Evolutionary conservation across 2,888 invertebrate species (phyloP).

Genomic region (Hololepta plana): DNA sequence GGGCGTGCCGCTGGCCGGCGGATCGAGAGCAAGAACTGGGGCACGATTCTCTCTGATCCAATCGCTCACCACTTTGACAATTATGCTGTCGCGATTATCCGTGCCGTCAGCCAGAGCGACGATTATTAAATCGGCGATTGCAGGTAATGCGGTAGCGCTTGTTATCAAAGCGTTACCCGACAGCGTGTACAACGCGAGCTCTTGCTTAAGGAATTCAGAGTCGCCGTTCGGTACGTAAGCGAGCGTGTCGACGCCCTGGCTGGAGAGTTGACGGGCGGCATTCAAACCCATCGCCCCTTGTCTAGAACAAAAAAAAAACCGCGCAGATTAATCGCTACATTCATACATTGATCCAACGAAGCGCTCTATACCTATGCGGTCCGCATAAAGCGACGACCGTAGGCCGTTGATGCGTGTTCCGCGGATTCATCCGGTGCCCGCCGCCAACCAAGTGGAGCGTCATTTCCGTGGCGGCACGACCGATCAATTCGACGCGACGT

Average conservation of each 20-base stretch:
- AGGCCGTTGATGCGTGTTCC: slow-evolving; percentile 79
- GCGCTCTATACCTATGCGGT: slow-evolving; percentile 35
- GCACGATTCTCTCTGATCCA: slow-evolving; percentile 58
- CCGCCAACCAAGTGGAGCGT: slow-evolving; percentile 70
- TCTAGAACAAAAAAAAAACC: slow-evolving; percentile 12
- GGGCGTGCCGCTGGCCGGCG: slow-evolving; percentile 47
- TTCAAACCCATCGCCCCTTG: slow-evolving; percentile 50
- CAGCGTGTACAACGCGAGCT: slow-evolving; percentile 46
- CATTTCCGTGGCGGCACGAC: slow-evolving; percentile 71
- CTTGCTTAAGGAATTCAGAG: slow-evolving; percentile 34
- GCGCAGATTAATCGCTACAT: too few relatives aligned
- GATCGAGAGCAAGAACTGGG: slow-evolving; percentile 58
- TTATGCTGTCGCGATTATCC: slow-evolving; percentile 11
- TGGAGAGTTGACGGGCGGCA: slow-evolving; percentile 61
- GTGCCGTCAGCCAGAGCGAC: slow-evolving; percentile 33
- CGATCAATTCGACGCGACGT: slow-evolving; percentile 56
- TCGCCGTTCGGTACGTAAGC: slow-evolving; percentile 25
- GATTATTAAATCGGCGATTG: slow-evolving; percentile 34
- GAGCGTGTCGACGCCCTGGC: slow-evolving; percentile 60
- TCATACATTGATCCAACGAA: too few relatives aligned
- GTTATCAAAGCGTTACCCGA: slow-evolving; percentile 40
- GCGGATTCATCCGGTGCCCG: slow-evolving; percentile 62
- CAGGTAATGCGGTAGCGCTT: slow-evolving; percentile 28
- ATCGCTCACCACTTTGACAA: slow-evolving; percentile 1
- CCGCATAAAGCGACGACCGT: slow-evolving; percentile 58